Conservation (phyloP, 2,888 invertebrate species). For the Sinopyrophorus schimmeli region DNA sequence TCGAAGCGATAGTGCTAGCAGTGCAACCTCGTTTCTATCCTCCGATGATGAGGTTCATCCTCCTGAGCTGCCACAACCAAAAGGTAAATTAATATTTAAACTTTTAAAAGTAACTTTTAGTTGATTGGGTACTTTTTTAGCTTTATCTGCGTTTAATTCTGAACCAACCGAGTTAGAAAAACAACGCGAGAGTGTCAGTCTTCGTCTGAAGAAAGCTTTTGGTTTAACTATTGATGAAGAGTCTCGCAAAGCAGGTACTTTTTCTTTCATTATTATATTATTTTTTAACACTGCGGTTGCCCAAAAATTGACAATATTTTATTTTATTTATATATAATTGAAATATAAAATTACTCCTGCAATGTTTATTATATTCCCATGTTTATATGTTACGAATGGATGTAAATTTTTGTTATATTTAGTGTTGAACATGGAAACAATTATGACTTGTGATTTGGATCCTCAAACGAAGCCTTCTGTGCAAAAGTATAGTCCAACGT, state of each 20-base stretch:
- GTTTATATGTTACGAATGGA: conserved; percentile 11
- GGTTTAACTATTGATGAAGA: conserved; percentile 74
- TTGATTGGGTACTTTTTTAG: conserved; percentile 52
- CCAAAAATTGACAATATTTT: too few species aligned
- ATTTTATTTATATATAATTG: too few species aligned
- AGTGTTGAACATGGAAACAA: conserved; percentile 50
- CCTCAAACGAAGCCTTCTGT: conserved; percentile 39
- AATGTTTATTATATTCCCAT: too few species aligned
- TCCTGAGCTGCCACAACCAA: conserved; percentile 42
- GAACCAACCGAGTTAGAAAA: conserved; percentile 84
- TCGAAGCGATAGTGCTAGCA: conserved; percentile 59
- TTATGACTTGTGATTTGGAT: conserved; percentile 48
- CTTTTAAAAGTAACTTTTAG: conserved; percentile 1
- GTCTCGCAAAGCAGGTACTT: conserved; percentile 61
- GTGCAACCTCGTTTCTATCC: conserved; percentile 59
- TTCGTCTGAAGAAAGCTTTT: conserved; percentile 80
- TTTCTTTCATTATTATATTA: too few species aligned
- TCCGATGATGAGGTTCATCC: conserved; percentile 54
- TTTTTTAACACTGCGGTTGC: too few species aligned
- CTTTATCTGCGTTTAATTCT: conserved; percentile 71
- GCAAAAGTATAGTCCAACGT: conserved; percentile 45
- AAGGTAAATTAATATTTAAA: conserved; percentile 40
- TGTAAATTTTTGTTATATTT: conserved; percentile 25
- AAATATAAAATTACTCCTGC: too few species aligned
- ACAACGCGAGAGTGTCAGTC: conserved; percentile 85